Percentiles rank a stretch among this genome's conserved stretches.
phyloP scores from a whole-genome alignment of 2,888 invertebrate genomes.

The Aphrophora alni region DNA sequence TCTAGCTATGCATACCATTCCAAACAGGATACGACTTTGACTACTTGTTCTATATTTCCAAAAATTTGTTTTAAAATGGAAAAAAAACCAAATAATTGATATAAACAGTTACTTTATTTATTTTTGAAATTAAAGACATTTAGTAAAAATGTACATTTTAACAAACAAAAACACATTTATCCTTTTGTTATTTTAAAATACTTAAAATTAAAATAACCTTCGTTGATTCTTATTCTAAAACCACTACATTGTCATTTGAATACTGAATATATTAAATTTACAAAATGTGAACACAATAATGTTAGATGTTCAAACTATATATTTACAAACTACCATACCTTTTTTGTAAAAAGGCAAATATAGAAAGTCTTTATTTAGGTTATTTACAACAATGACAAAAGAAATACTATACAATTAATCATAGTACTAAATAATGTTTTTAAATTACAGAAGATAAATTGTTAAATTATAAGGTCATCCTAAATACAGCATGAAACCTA shows the following conservation, averaged over 20 bases:
- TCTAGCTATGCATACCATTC: too few species aligned
- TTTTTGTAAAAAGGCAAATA: not conserved
- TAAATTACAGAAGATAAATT: too few species aligned
- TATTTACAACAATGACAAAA: not conserved
- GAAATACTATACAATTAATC: not conserved
- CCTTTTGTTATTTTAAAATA: not conserved
- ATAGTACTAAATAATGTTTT: too few species aligned
- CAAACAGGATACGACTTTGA: too few species aligned
- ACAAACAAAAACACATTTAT: not conserved
- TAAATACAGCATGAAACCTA: too few species aligned
- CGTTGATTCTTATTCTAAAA: not conserved
- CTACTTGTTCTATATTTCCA: too few species aligned
- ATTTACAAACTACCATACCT: not conserved
- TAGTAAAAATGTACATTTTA: not conserved
- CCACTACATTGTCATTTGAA: not conserved
- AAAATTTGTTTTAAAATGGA: too few species aligned
- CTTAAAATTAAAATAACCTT: not conserved
- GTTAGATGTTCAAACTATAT: not conserved
- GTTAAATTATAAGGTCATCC: too few species aligned
- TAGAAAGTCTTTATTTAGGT: not conserved
- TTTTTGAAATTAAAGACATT: not conserved
- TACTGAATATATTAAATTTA: not conserved
- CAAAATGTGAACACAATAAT: not conserved
- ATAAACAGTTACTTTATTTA: not conserved
- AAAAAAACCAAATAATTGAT: too few species aligned